Conservation (phyloP, 2,797 vertebrate species). For the Simalia tracyae region DNA sequence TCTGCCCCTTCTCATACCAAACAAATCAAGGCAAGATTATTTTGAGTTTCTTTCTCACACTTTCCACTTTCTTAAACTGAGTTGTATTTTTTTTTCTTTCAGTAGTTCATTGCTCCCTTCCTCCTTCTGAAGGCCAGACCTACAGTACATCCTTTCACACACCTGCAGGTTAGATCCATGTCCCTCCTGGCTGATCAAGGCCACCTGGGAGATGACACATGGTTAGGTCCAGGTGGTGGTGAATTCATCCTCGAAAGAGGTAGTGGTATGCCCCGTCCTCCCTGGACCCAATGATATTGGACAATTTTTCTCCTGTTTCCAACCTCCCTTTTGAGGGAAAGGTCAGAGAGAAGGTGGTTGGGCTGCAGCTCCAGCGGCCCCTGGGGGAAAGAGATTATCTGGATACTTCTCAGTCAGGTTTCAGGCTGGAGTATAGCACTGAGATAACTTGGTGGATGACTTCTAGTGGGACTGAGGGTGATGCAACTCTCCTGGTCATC, state of each 20-base stretch:
- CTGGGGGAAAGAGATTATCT: not conserved
- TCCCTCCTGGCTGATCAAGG: not conserved
- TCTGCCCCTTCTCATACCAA: not conserved
- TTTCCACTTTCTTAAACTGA: not conserved
- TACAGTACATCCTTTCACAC: not conserved
- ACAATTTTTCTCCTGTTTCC: not conserved
- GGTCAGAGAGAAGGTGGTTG: not conserved
- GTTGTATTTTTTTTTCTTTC: not conserved
- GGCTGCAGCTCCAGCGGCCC: not conserved
- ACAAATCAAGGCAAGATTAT: not conserved
- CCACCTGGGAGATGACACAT: not conserved
- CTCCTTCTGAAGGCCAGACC: not conserved
- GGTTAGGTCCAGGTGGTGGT: not conserved
- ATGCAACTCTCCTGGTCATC: not conserved
- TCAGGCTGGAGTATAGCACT: not conserved
- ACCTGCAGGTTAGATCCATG: not conserved
- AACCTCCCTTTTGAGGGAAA: not conserved
- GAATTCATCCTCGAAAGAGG: not conserved
- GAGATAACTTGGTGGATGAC: not conserved
- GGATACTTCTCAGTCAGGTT: not conserved
- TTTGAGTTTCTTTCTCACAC: not conserved
- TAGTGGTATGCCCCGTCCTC: not conserved
- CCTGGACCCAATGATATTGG: not conserved
- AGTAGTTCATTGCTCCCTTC: not conserved
- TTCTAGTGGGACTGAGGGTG: not conserved